Conservation (phyloP, 2,888 invertebrate genomes). For the Myopa tessellatipennis region DNA sequence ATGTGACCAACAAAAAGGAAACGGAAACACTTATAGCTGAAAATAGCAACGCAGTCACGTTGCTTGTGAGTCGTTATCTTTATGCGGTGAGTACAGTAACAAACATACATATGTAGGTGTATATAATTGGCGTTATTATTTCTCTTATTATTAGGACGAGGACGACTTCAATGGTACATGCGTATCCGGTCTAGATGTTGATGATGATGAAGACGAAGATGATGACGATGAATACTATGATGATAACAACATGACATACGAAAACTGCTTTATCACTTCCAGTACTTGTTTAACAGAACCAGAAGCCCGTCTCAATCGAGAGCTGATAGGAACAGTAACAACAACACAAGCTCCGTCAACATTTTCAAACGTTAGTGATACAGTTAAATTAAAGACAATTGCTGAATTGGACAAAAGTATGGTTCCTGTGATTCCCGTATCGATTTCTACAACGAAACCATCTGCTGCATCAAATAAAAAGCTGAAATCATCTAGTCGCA, state of each 20-base stretch:
- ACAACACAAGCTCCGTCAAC: constrained; percentile 3
- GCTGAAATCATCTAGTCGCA: constrained; percentile 31
- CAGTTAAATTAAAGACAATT: background rate
- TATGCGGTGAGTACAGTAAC: constrained; percentile 68
- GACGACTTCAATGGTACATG: constrained; percentile 50
- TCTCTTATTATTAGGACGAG: constrained; percentile 48
- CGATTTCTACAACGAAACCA: constrained; percentile 16
- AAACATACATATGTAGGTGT: background rate
- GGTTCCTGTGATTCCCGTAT: background rate
- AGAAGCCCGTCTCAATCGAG: constrained; percentile 57
- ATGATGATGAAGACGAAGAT: constrained; percentile 58
- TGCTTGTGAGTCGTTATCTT: constrained; percentile 73
- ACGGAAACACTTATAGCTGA: constrained; percentile 74
- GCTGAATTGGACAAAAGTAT: background rate
- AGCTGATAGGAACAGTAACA: constrained; percentile 42
- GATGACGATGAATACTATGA: constrained; percentile 54
- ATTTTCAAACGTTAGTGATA: background rate
- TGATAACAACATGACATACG: constrained; percentile 57
- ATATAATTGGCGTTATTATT: constrained; percentile 3
- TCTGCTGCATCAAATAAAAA: constrained; percentile 31
- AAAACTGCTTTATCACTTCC: constrained; percentile 56
- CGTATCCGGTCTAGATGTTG: constrained; percentile 50
- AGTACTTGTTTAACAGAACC: constrained; percentile 58
- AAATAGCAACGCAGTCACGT: constrained; percentile 71
- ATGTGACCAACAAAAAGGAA: constrained; percentile 73